Evolutionary conservation across 2,888 invertebrate species (phyloP).

Genomic region (Mythimna vitellina): DNA sequence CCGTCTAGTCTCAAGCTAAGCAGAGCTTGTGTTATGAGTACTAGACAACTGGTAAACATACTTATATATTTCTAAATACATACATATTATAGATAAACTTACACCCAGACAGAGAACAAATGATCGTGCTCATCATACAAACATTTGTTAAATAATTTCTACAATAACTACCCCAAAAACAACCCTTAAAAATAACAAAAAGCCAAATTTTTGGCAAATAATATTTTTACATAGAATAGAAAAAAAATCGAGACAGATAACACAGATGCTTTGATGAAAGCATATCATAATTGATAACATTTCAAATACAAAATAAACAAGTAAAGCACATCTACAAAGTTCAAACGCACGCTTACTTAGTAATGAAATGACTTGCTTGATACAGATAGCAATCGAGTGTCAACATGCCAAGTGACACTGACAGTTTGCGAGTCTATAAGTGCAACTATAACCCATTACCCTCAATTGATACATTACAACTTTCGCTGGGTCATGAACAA

Average conservation of each 20-base stretch:
- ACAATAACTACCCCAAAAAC: neutral
- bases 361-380: constrained; percentile 38
- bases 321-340: constrained; percentile 4
- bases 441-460: constrained; percentile 48
- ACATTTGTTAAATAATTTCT: no score
- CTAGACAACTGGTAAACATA: no score
- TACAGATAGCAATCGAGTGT: constrained; percentile 28
- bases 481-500: constrained; percentile 56
- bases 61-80: no score
- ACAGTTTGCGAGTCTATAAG: constrained; percentile 37
- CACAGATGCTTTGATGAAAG: no score
- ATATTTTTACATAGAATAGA: neutral
- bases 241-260: no score
- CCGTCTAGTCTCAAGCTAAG: no score
- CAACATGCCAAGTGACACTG: constrained; percentile 44
- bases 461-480: constrained; percentile 53
- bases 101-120: no score
- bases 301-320: neutral
- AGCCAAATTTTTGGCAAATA: neutral
- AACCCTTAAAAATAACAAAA: neutral
- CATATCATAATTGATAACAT: no score
- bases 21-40: no score
- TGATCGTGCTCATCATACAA: no score
- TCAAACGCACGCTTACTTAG: neutral
- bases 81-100: no score